Evolutionary conservation across 2,113 vertebrate genomes (phyloP).

Genomic region (Ginglymostoma cirratum): DNA sequence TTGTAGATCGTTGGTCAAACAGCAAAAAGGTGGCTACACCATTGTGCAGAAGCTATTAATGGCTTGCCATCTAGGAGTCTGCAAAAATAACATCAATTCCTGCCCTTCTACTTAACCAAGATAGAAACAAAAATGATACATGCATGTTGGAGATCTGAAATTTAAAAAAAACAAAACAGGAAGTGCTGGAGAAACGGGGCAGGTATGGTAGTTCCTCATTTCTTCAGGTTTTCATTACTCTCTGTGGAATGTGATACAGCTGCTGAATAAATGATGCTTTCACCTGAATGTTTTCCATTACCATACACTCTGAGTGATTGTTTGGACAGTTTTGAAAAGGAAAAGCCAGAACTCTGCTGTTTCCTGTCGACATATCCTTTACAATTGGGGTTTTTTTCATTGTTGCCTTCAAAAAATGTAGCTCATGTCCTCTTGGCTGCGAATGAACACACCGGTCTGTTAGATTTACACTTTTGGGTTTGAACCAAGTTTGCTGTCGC

Average conservation of each 20-base stretch:
- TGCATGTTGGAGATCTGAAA: too few species aligned
- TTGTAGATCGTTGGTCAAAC: background rate
- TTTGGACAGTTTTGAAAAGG: background rate
- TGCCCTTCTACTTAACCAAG: background rate
- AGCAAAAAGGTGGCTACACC: background rate
- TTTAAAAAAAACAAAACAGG: too few species aligned
- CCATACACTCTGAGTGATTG: background rate
- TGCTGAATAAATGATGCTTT: background rate
- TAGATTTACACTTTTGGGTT: background rate
- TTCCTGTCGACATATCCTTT: background rate
- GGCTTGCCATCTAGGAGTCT: background rate
- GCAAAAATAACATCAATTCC: background rate
- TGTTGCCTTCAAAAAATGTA: background rate
- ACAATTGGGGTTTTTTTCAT: background rate
- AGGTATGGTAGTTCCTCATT: too few species aligned
- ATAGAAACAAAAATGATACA: too few species aligned
- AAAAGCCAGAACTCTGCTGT: background rate
- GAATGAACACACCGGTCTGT: background rate
- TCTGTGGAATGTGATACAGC: background rate
- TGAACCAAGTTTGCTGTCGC: background rate
- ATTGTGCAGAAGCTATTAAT: background rate
- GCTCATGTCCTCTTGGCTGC: background rate
- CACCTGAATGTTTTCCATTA: background rate
- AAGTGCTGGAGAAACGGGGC: too few species aligned
- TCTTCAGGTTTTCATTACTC: background rate